Evolutionary conservation across 2,888 invertebrate species (phyloP), one percentile per base, ranked within the genome.

Genomic region (Mechanitis mazaeus): DNA sequence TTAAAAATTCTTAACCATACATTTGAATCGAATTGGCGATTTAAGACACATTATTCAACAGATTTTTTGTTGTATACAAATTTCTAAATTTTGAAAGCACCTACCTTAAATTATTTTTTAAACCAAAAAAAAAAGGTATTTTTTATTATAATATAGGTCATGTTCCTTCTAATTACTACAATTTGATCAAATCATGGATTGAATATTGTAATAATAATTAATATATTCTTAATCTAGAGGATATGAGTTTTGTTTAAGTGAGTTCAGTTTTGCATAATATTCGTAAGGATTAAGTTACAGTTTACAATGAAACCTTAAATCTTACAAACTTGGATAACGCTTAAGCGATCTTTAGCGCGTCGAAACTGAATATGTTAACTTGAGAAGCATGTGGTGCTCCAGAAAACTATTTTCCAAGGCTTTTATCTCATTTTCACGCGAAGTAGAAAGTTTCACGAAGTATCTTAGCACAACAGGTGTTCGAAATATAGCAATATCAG

Each of bases 361-460:
- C 77, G 75, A 76, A 78, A 75, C 78, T 76, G 76, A 79, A 77
- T 75, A 78, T 76, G 80, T 79, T 84, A 85, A 83, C 83, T 83
- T 79, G 68, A 75, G 77, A 76, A 84, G 72, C 87, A 86, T 87
- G 83, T 87, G 89, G 84, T 83, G 86, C 78, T 81, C 83, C 79
- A 83, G 79, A 84, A 77, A 89, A 89, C 88, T 88, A 88, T 88
- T 85, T 84, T 81, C 79, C 79, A 81, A 88, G 85, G 87, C 84
- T 86, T 84, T 89, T 86, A 87, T 86, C 87, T 80, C 84, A 83
- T 86, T 86, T 86, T 85, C 80, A 75, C 77, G 76, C 81, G 81
- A 66, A 89, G 89, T 89, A 84, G 81, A 86, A 89, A 89, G 89
- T 90, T 89, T 75, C 61, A 67, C 71, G 67, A 84, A 87, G 79